A percentile compares a stretch with the other conserved stretches of the same genome.
Conservation (phyloP, 2,888 invertebrate genomes). For the Drosophila macrospina region DNA sequence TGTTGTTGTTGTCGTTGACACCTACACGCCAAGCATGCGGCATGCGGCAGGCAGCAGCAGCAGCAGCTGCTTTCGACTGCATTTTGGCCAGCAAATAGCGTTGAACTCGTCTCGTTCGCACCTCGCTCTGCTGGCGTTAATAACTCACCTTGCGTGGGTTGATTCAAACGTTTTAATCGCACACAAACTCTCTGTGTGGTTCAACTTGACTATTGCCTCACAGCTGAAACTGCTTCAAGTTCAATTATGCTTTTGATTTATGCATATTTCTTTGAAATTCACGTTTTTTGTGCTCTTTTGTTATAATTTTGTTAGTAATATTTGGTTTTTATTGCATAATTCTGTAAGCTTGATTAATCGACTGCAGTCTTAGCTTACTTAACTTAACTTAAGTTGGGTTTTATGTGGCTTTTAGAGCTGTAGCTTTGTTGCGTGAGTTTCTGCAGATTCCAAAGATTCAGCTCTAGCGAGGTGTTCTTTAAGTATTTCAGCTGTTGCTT, state of each 20-base stretch:
- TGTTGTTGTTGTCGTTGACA: constrained; percentile 58
- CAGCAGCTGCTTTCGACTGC: constrained; percentile 34
- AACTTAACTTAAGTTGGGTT: too few species aligned
- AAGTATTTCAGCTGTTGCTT: too few species aligned
- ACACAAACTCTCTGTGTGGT: constrained; percentile 19
- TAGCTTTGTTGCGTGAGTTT: too few species aligned
- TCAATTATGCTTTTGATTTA: constrained; percentile 34
- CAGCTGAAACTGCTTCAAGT: constrained; percentile 26
- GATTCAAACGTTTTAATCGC: constrained; percentile 55
- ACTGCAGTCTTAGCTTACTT: neutral
- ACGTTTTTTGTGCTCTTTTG: constrained; percentile 5
- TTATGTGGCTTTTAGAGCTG: too few species aligned
- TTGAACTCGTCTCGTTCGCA: constrained; percentile 67
- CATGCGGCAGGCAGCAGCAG: constrained; percentile 11
- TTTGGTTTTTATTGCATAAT: neutral
- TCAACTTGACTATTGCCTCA: constrained; percentile 18
- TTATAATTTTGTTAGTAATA: neutral
- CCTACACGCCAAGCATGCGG: constrained; percentile 63
- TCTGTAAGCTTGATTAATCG: neutral
- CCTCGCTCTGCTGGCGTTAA: constrained; percentile 64
- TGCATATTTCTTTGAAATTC: constrained; percentile 24
- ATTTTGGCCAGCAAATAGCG: constrained; percentile 58
- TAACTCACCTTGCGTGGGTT: constrained; percentile 66
- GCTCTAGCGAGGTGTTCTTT: too few species aligned
- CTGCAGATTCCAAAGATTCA: too few species aligned